Evolutionary conservation across 2,113 vertebrate genomes (phyloP).

Genomic region (Bubo bubo): DNA sequence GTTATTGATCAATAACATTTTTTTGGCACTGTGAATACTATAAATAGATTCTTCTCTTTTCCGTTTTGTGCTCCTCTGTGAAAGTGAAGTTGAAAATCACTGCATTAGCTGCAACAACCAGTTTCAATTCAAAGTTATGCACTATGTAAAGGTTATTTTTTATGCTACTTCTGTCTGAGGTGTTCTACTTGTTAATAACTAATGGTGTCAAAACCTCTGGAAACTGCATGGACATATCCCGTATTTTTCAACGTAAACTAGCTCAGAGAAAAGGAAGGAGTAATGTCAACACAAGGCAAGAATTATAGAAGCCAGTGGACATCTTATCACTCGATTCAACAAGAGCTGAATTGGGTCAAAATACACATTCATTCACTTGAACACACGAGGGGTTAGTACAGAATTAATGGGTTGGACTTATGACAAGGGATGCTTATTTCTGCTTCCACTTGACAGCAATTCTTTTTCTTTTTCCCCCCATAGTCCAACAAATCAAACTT

Average conservation of each 20-base stretch:
- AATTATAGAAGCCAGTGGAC: background rate
- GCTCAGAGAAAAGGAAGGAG: background rate
- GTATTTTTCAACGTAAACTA: background rate
- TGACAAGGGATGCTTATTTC: background rate
- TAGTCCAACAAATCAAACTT: too few relatives aligned
- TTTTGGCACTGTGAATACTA: too few relatives aligned
- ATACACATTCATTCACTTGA: background rate
- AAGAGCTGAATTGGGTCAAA: background rate
- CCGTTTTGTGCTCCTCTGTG: too few relatives aligned
- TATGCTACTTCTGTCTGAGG: background rate
- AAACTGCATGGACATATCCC: background rate
- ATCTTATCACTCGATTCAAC: background rate
- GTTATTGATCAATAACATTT: background rate
- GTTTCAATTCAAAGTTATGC: background rate
- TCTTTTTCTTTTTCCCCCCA: too few relatives aligned
- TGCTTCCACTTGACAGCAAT: background rate
- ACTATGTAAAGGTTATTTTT: background rate
- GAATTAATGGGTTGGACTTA: background rate
- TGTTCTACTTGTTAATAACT: background rate
- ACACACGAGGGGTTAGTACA: background rate
- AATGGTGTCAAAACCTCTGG: background rate
- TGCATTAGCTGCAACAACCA: too few relatives aligned
- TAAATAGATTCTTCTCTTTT: too few relatives aligned
- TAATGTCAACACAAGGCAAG: background rate
- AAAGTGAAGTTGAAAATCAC: too few relatives aligned